Evolutionary conservation across 2,888 invertebrate genomes (phyloP), one percentile per base, ranked within the genome.

Genomic region (Disparrhopalites patrizii): DNA sequence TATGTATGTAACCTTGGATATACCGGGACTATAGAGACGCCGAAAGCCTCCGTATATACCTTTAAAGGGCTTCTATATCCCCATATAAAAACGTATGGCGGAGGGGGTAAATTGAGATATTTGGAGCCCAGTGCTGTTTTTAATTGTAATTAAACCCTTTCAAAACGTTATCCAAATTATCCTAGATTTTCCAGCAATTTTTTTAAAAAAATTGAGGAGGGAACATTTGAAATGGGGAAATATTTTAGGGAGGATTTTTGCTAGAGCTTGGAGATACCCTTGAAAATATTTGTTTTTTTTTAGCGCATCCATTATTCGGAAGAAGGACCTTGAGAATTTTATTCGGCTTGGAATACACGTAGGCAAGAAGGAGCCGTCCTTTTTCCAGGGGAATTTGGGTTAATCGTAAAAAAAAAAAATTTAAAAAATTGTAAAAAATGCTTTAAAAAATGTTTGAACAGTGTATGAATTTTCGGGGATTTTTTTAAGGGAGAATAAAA

Each of bases 281-380:
- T 61, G 47, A 57, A 28, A 15, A 25, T 28, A 23, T n/a, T n/a
- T 47, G n/a, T n/a, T n/a, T n/a, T n/a, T 28, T 27, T 20, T 33
- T 60, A 47, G 60, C 50, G 60, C 50, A 61, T 50, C 60, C 60
- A 61, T 61, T 47, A n/a, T n/a, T 50, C 60, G 23, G 58, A 40
- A 50, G 47, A 60, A 61, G 50, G 60, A 57, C 57, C 57, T 57
- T 57, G 57, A 57, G 28, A n/a, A n/a, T n/a, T n/a, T n/a, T n/a
- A n/a, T n/a, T n/a, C n/a, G n/a, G n/a, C n/a, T n/a, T n/a, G n/a
- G n/a, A n/a, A n/a, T n/a, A n/a, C n/a, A n/a, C n/a, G n/a, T n/a
- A n/a, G n/a, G n/a, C n/a, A n/a, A n/a, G n/a, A n/a, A n/a, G n/a
- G n/a, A n/a, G n/a, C n/a, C n/a, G n/a, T n/a, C n/a, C n/a, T n/a